Percentiles rank a stretch among this genome's conserved stretches.
These are phyloP conservation scores for Linurgus olivaceus DNA, from an alignment of 2,797 vertebrate species.

Conservation along the genomic window DNA sequence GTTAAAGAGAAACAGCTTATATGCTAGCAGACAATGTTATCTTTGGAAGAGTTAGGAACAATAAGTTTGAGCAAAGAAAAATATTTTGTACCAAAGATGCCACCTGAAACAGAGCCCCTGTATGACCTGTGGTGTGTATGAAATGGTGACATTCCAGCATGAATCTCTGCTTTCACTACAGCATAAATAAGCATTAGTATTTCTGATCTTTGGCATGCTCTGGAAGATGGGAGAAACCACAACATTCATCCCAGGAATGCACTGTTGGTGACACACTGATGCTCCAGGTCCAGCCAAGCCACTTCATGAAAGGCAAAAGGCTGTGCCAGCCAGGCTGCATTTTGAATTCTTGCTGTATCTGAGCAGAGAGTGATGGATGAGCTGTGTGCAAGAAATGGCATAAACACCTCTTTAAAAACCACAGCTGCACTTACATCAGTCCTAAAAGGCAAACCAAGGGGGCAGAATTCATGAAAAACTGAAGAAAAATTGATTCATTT, in stretches of 20 bases:
- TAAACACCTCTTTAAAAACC: conserved; percentile 69
- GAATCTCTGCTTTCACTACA: background rate
- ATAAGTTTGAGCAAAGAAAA: background rate
- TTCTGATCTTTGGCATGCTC: background rate
- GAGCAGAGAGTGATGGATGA: conserved; percentile 59
- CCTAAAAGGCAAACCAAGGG: conserved; percentile 49
- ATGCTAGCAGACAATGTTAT: background rate
- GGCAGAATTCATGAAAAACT: conserved; percentile 12
- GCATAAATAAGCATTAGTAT: background rate
- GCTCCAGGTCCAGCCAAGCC: background rate
- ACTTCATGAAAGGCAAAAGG: background rate
- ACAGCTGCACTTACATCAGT: conserved; percentile 65
- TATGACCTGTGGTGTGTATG: background rate
- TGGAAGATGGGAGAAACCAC: background rate
- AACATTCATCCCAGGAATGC: background rate
- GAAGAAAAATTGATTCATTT: conserved; percentile 34
- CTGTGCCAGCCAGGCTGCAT: conserved; percentile 2
- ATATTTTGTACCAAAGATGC: background rate
- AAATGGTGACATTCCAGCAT: background rate
- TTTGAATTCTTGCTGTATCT: conserved; percentile 64
- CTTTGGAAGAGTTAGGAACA: background rate
- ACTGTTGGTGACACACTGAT: background rate
- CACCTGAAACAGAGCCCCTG: background rate
- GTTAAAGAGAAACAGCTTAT: background rate
- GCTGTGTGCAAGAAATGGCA: conserved; percentile 44